phyloP scores from a whole-genome alignment of 2,113 vertebrate genomes.

The Shinisaurus crocodilurus region DNA sequence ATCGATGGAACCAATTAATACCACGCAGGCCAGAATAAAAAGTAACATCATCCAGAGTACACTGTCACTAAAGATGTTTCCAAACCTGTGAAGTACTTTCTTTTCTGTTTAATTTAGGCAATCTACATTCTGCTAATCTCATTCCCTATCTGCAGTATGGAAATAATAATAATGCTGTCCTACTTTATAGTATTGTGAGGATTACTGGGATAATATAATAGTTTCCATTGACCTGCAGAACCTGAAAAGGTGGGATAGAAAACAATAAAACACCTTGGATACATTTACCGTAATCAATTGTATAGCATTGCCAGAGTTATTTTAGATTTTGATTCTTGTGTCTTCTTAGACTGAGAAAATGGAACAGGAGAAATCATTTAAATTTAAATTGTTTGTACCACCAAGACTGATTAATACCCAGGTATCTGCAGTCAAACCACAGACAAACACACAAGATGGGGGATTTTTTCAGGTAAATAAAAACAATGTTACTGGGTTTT shows the following conservation, averaged over 20 bases:
- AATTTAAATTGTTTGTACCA: constrained; percentile 53
- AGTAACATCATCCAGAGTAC: not conserved
- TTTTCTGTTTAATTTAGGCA: not conserved
- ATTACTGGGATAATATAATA: not conserved
- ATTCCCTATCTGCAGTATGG: not conserved
- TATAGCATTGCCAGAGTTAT: fast-evolving
- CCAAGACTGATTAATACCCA: constrained; percentile 60
- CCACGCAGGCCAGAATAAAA: not conserved
- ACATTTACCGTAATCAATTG: not conserved
- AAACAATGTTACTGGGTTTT: fast-evolving
- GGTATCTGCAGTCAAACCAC: constrained; percentile 66
- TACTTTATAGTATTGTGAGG: not conserved
- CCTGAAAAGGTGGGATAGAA: not conserved
- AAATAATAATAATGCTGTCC: not conserved
- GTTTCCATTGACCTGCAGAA: not conserved
- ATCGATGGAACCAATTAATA: too few species aligned
- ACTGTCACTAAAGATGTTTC: not conserved
- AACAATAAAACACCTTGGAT: not conserved
- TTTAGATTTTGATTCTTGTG: not conserved
- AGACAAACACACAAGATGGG: constrained; percentile 25
- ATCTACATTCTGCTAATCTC: not conserved
- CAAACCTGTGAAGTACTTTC: not conserved
- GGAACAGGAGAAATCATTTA: constrained; percentile 46
- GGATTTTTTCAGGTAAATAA: constrained; percentile 34
- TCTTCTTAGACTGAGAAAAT: constrained; percentile 15